Base-by-base conservation (phyloP, 2,888 invertebrate genomes). In the Crioceris asparagi region DNA sequence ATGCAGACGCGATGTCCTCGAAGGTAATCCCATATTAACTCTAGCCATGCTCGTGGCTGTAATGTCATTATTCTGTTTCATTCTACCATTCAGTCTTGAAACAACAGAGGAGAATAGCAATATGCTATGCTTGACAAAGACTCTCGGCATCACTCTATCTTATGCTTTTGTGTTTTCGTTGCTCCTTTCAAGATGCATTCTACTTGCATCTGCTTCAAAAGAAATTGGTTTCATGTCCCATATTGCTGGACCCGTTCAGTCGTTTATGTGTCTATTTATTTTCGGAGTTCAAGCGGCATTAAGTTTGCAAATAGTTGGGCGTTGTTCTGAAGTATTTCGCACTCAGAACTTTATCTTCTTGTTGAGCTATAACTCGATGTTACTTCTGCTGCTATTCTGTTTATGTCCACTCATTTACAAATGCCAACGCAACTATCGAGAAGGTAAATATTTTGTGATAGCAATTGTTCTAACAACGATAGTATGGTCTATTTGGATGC, bases 191-290 rank as follows among this genome's bases (percentile, higher is more conserved):
- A 67, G 81, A 11, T 69, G 74, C 2, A 66, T 81, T 4, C 72
- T 81, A 60, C 58, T 82, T 31, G 75, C 78, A 1, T 77, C 78
- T 2, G 75, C 77, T 31, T 77, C 70, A 2, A 71, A 73, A 40
- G 77, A 77, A 40, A 74, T 76, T 1, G 75, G 79, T 0, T 77
- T 80, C 45, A 70, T 78, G 44, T 75, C 77, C 3, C 81, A 81
- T 51, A 72, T 81, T 6, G 77, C 79, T 44, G 82, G 82, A 3
- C 74, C 78, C 26, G 70, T 81, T 5, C 80, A 81, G 54, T 67
- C 74, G 1, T 66, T 76, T 11, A 68, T 80, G 48, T 70, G 73
- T 38, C 65, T 77, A 30, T 78, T 79, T 52, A 75, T 78, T 53
- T 69, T 71, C 21, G 67, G 72, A 1, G 76, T 78, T 1, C 77